phyloP scores from a whole-genome alignment of 2,797 vertebrate species.

The Enteromius argenteus region DNA sequence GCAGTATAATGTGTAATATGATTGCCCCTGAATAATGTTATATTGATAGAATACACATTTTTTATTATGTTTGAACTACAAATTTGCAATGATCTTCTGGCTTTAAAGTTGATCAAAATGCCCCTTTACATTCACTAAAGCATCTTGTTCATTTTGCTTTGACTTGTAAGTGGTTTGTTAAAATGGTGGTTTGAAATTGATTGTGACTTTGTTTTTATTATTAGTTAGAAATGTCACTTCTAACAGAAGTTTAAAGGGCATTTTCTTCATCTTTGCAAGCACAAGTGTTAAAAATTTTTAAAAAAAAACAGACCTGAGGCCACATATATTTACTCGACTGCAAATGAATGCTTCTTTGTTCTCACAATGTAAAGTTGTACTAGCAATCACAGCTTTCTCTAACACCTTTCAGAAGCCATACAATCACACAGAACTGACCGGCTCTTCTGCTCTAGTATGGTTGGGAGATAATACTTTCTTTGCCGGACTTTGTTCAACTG shows the following conservation, averaged over 20 bases:
- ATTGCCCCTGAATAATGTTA: not conserved
- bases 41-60: not conserved
- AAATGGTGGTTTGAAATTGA: not conserved
- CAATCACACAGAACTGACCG: constrained; percentile 28
- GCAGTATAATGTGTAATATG: not conserved
- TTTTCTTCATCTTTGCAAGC: not conserved
- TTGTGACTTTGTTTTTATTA: not conserved
- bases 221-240: no score
- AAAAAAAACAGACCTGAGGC: not conserved
- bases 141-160: not conserved
- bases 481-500: constrained; percentile 24
- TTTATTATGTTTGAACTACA: not conserved
- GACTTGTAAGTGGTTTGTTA: not conserved
- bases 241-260: not conserved
- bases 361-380: not conserved
- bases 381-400: constrained; percentile 1
- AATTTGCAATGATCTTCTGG: not conserved
- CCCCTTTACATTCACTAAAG: not conserved
- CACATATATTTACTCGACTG: constrained; percentile 2
- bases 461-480: constrained; percentile 27
- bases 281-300: not conserved
- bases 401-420: constrained; percentile 5
- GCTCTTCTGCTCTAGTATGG: not conserved
- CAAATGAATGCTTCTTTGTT: not conserved
- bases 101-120: not conserved